Evolutionary conservation across 2,113 vertebrate species (phyloP).

Genomic region (Nesogale talazaci): DNA sequence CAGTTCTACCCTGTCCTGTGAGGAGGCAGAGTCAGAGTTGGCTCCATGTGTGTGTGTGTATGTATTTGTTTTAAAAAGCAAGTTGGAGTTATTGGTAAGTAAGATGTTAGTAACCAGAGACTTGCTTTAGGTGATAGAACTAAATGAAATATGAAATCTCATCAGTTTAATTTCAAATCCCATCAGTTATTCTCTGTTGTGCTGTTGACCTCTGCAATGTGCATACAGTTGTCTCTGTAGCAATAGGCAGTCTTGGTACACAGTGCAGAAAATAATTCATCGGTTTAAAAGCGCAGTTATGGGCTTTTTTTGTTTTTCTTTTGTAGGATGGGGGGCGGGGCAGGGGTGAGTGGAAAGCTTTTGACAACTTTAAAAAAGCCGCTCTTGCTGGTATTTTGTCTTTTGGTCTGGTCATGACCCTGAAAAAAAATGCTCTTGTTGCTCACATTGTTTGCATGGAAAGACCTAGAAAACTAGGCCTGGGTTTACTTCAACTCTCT

Average conservation of each 20-base stretch:
- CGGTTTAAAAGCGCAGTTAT: background rate
- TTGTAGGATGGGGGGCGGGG: background rate
- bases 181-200: background rate
- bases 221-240: background rate
- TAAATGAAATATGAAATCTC: background rate
- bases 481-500: constrained; percentile 37
- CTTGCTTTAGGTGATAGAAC: background rate
- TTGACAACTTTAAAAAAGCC: constrained; percentile 4
- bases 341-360: background rate
- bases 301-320: background rate
- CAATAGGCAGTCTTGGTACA: background rate
- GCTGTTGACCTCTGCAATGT: background rate
- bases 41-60: no score
- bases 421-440: background rate
- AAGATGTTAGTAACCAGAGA: no score
- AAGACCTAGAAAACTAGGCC: constrained; percentile 27
- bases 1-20: no score
- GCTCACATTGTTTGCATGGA: constrained; percentile 41
- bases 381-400: background rate
- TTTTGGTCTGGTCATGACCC: constrained; percentile 17
- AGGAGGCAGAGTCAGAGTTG: no score
- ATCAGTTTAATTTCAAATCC: background rate
- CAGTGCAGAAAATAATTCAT: background rate
- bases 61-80: no score
- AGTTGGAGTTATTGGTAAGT: no score